Conservation (phyloP, 2,888 invertebrate genomes). For the Formica aserva region DNA sequence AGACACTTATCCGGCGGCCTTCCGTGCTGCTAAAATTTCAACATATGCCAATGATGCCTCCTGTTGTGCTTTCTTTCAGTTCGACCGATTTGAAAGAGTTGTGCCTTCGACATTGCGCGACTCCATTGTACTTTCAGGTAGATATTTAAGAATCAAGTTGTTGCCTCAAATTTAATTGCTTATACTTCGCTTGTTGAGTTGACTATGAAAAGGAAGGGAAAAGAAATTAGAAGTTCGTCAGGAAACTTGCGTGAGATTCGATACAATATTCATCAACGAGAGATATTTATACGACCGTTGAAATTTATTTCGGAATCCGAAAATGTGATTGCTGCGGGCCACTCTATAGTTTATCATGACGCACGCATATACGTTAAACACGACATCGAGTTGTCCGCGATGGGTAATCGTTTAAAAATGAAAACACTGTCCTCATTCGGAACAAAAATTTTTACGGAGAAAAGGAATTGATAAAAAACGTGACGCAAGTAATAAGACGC, state of each 20-base stretch:
- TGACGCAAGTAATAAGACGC: constrained; percentile 55
- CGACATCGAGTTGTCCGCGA: constrained; percentile 22
- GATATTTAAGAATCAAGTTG: constrained; percentile 71
- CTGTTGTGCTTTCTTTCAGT: constrained; percentile 75
- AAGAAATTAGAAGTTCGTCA: background rate
- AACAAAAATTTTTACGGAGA: constrained; percentile 60
- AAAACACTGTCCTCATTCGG: constrained; percentile 50
- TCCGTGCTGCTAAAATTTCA: constrained; percentile 59
- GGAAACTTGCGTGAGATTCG: constrained; percentile 24
- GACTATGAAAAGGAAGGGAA: constrained; percentile 43
- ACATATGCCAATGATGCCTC: constrained; percentile 72
- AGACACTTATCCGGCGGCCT: constrained; percentile 59
- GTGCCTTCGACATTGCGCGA: constrained; percentile 75
- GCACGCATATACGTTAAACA: constrained; percentile 32
- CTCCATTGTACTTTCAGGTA: constrained; percentile 73
- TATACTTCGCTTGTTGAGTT: constrained; percentile 67
- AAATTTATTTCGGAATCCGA: constrained; percentile 36
- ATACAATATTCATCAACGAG: constrained; percentile 5
- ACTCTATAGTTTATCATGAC: constrained; percentile 45
- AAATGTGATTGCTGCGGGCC: constrained; percentile 12
- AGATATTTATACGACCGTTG: constrained; percentile 21
- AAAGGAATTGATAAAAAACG: constrained; percentile 64
- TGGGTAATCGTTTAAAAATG: constrained; percentile 6
- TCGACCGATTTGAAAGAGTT: constrained; percentile 72
- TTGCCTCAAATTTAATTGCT: constrained; percentile 68